phyloP scores from a whole-genome alignment of 2,797 vertebrate genomes.

The Streptopelia turtur region DNA sequence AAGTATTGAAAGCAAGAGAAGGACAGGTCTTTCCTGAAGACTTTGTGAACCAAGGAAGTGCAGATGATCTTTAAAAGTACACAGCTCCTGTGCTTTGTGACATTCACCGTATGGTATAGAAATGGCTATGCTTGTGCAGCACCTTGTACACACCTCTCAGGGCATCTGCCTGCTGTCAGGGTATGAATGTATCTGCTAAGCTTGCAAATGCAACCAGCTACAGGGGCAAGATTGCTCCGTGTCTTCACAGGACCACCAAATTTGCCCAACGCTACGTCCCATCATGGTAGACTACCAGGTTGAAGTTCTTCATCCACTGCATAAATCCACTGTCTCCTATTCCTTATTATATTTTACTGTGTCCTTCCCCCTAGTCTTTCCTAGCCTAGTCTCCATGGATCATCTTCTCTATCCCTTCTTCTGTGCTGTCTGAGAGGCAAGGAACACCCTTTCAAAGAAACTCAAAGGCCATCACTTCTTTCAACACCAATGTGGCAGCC shows the following conservation, averaged over 20 bases:
- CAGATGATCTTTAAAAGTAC: neutral
- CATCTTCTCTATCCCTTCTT: neutral
- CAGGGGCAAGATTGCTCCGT: neutral
- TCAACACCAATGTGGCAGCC: neutral
- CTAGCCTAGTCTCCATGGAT: neutral
- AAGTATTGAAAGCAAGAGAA: neutral
- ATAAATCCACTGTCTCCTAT: neutral
- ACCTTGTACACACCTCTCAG: neutral
- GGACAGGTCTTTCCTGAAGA: neutral
- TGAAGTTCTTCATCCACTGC: neutral
- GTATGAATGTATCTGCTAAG: neutral
- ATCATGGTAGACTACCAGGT: accelerated
- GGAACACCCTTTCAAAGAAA: neutral
- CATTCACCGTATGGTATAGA: neutral
- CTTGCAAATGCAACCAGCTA: neutral
- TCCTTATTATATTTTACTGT: accelerated
- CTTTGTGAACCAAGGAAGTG: neutral
- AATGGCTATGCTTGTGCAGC: neutral
- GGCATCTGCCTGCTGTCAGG: neutral
- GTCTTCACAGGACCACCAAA: neutral
- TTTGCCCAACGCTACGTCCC: neutral
- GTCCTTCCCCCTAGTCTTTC: neutral
- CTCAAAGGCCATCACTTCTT: neutral
- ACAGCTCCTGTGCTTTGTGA: neutral
- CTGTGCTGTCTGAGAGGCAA: neutral